Evolutionary conservation across 2,113 vertebrate species (phyloP), one percentile per base, ranked within the genome.

Genomic region (Hyla sarda): DNA sequence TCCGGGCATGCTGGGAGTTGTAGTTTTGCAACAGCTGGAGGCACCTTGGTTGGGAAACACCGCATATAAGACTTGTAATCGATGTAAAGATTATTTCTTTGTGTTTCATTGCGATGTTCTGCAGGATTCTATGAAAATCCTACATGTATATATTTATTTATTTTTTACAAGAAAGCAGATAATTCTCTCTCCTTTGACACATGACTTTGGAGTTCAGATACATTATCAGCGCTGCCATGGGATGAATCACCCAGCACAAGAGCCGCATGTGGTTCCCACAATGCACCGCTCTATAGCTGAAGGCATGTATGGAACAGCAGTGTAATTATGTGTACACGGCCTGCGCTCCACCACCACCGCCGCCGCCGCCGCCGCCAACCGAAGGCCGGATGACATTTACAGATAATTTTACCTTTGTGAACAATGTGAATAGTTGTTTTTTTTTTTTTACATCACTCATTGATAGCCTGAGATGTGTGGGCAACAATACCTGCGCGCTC

Each of bases 221-320:
- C 13, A 52, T 58, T 72, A 45, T 45, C 28, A 14, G 47, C 47
- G 45, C 75, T 84, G 75, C 75, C 34, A 52, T 30, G 60, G 11
- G 23, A 54, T 80, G 84, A 80, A 62, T 85, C 84, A 85, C 30
- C 13, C 2, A 45, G 32, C 83, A 56, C 58, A 78, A 85, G 75
- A 54, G 45, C 60, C 23, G 47, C 84, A 41, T 72, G 84, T 25
- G 74, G 41, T 16, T 85, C 73, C 37, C 28, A 79, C 5, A 80
- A 85, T 69, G n/a, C 73, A 30, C 13, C 3, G 60, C 25, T 13
- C 32, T 45, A 54, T 80, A 71, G 62, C 84, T 86, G 32, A 41
- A 58, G 84, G 84, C 84, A 56, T 47, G 32, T 30, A 47, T 58
- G 75, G 56, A 79, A 30, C 60, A 71, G 73, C 74, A 14, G 23